These are phyloP conservation scores for honey bee (Apis mellifera) DNA, from an alignment of 1,140 invertebrate species.

Conservation along the genomic window Amel_HAv3.1 CM009932.2:11657001-11657500, in stretches of 20 bases:
- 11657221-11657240: not conserved
- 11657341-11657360: not conserved
- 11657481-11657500: constrained; percentile 59
- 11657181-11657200: not conserved
- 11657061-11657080: constrained; percentile 50
- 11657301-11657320: not conserved
- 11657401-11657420: constrained; percentile 62
- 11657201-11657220: not conserved
- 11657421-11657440: constrained; percentile 10
- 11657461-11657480: not conserved
- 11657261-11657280: not conserved
- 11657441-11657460: not conserved
- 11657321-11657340: constrained; percentile 25
- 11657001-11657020: constrained; percentile 27
- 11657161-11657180: constrained; percentile 14
- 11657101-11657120: constrained; percentile 37
- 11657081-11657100: constrained; percentile 43
- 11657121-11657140: constrained; percentile 31
- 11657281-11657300: not conserved
- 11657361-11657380: no score
- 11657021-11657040: constrained; percentile 38
- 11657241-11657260: not conserved
- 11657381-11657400: constrained; percentile 20
- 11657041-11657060: constrained; percentile 38
- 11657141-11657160: constrained; percentile 35